Evolutionary conservation across 2,888 invertebrate genomes (phyloP).

Genomic region (Serripes groenlandicus): DNA sequence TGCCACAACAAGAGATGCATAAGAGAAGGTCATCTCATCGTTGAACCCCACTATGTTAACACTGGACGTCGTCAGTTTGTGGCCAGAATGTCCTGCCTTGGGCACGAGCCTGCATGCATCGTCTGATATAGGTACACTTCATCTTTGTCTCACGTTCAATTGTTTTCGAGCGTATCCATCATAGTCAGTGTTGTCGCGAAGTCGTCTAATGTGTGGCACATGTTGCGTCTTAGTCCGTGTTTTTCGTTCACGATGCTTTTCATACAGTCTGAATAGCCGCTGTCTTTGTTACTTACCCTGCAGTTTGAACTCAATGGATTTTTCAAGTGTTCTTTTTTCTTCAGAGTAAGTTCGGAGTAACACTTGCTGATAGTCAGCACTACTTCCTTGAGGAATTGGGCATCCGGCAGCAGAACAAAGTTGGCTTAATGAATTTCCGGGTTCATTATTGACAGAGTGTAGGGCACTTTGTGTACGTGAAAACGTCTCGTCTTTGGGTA

Average conservation of each 20-base stretch:
- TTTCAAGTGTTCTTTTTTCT: not conserved
- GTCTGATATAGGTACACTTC: too few species aligned
- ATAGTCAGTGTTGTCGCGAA: too few species aligned
- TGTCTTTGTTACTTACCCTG: not conserved
- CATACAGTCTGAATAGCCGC: not conserved
- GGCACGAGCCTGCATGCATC: too few species aligned
- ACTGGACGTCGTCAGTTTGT: too few species aligned
- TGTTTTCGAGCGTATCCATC: too few species aligned
- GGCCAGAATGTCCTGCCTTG: too few species aligned
- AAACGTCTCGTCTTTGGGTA: too few species aligned
- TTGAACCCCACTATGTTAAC: too few species aligned
- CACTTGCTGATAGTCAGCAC: not conserved
- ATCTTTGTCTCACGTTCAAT: too few species aligned
- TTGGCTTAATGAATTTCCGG: constrained; percentile 9
- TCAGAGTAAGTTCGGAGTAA: not conserved
- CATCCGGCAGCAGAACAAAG: constrained; percentile 24
- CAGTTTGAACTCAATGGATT: not conserved
- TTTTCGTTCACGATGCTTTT: not conserved
- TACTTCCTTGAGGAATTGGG: not conserved
- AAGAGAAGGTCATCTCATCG: too few species aligned
- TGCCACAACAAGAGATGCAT: too few species aligned
- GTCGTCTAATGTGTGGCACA: not conserved
- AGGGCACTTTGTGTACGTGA: too few species aligned
- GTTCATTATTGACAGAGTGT: constrained; percentile 22
- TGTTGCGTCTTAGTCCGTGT: not conserved